These are phyloP conservation scores for Rhopalosiphum nymphaeae DNA, from an alignment of 2,888 invertebrate species.

Conservation along the genomic window DNA sequence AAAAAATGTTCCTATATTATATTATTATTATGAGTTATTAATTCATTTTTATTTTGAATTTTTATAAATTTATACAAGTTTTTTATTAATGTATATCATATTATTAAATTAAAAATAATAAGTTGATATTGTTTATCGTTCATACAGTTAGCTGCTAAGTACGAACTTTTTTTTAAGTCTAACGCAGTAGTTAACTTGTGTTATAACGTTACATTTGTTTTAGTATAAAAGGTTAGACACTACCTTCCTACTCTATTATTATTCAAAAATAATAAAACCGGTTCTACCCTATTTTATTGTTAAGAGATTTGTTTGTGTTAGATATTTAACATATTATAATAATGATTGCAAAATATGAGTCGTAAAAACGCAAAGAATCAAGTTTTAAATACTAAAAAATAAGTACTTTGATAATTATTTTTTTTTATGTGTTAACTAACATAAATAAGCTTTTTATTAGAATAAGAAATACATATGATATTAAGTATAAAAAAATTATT, in stretches of 20 bases:
- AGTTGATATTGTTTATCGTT: background rate
- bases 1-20: background rate
- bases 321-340: background rate
- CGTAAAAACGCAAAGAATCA: background rate
- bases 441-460: background rate
- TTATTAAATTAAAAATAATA: background rate
- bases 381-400: background rate
- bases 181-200: background rate
- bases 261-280: constrained; percentile 25
- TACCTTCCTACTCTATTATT: background rate
- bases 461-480: background rate
- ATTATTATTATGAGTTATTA: background rate
- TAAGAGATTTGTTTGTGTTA: background rate
- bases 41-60: background rate
- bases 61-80: background rate
- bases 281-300: constrained; percentile 43
- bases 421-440: background rate
- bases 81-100: background rate
- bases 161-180: background rate
- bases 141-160: background rate
- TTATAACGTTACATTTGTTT: background rate
- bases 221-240: background rate
- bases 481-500: background rate
- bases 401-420: background rate
- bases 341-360: background rate